Conservation (phyloP, 2,113 vertebrate genomes). For the Acanthochromis polyacanthus region DNA sequence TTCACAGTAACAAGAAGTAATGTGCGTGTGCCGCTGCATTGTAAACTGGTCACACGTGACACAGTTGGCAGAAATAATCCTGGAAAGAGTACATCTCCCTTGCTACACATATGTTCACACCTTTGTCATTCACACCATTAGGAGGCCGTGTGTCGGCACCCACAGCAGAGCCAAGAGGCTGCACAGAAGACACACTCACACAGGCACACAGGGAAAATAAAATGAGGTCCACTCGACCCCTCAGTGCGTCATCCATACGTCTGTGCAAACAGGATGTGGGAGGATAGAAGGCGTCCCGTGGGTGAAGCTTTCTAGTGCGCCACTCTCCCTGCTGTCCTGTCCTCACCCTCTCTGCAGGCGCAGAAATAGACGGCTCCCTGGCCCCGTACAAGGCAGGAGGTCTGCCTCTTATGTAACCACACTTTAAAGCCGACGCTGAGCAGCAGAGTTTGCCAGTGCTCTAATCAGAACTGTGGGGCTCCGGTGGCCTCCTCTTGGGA, state of each 20-base stretch:
- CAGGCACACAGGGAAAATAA: conserved; percentile 30
- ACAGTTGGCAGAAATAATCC: neutral
- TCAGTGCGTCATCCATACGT: conserved; percentile 80
- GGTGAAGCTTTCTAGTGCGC: conserved; percentile 64
- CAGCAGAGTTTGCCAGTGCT: conserved; percentile 51
- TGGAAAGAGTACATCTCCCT: conserved; percentile 9
- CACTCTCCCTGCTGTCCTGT: conserved; percentile 66
- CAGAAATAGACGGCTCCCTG: conserved; percentile 72
- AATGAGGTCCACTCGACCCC: conserved; percentile 57
- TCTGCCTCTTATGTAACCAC: conserved; percentile 69
- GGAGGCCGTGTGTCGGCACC: conserved; percentile 19
- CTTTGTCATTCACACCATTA: conserved; percentile 46
- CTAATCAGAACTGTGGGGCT: conserved; percentile 67
- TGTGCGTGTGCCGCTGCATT: neutral
- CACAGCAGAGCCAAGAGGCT: conserved; percentile 22
- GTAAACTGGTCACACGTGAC: neutral
- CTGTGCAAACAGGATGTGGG: conserved; percentile 82
- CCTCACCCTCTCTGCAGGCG: conserved; percentile 68
- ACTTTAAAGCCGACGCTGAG: conserved; percentile 64
- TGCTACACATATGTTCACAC: conserved; percentile 48
- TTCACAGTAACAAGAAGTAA: neutral
- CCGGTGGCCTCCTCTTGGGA: conserved; percentile 50
- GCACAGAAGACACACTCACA: conserved; percentile 43
- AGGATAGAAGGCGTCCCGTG: conserved; percentile 63
- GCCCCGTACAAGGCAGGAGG: conserved; percentile 59